Evolutionary conservation across 2,888 invertebrate genomes (phyloP), one percentile per base, ranked within the genome.

Genomic region (Arrhopalites spinosus): DNA sequence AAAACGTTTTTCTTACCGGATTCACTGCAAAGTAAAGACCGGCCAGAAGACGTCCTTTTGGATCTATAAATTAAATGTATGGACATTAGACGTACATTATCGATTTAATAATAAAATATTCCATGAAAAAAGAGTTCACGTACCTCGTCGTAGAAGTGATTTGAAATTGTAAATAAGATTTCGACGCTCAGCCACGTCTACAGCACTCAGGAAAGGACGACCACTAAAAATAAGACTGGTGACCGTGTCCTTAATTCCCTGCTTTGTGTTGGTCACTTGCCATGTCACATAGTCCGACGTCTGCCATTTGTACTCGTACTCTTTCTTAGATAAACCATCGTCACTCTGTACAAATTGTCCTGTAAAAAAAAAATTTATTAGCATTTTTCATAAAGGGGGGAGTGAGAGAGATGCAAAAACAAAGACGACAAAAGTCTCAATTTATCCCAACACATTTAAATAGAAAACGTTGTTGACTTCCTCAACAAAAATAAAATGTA

Each of bases 161-260:
- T 90, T 85, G 85, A 92, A 90, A 84, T 93, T 92, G 88, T 95
- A 95, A 27, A 93, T 92, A 83, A 95, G 87, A 86, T 95, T 95
- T 83, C 96, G 90, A 83, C 95, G 91, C 85, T 96, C 95, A 0
- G 95, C 94, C 36, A 95, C 93, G 85, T 91, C 91, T 72, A 95
- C 89, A 66, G 93, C 92, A 71, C 92, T 83, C 47, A 77, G 71
- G 76, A 79, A 84, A 29, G 74, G 80, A 27, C 90, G 89, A 71
- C 91, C 91, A 75, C 93, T 89, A 85, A 93, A 95, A 80, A 96
- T 89, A 70, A 95, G 87, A 47, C 84, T 91, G 88, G 83, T 88
- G 88, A 83, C 90, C 90, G 83, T 86, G 85, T 88, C 73, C 88
- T 89, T 5, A 88, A 90, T 75, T 68, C 82, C 84, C 36, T 79